Percentiles rank a stretch among this genome's conserved stretches.
Conservation (phyloP, 1,140 invertebrate species). For the Apis cerana region DNA sequence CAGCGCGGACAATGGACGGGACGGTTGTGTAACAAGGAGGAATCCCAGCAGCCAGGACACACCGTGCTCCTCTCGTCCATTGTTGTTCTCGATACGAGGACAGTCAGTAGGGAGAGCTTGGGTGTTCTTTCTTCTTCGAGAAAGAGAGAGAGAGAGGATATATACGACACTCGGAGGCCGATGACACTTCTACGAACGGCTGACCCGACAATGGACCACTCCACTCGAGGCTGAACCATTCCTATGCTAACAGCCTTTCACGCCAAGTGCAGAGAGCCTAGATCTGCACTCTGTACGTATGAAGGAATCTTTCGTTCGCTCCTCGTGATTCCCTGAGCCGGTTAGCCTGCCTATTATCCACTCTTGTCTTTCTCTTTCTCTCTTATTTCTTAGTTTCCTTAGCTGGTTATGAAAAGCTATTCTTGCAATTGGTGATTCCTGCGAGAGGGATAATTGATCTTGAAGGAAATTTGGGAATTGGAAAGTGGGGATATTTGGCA, state of each 20-base stretch:
- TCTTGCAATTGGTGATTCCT: constrained; percentile 27
- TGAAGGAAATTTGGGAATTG: no score
- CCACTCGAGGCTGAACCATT: constrained; percentile 76
- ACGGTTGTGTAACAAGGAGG: constrained; percentile 58
- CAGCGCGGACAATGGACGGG: constrained; percentile 55
- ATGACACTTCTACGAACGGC: constrained; percentile 75
- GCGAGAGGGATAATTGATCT: no score
- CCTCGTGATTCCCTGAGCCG: constrained; percentile 7
- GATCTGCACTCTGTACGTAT: neutral
- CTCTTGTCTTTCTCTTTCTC: constrained; percentile 15
- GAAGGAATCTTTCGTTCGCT: neutral
- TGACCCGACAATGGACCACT: constrained; percentile 78
- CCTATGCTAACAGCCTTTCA: constrained; percentile 78
- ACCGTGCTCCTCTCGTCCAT: constrained; percentile 48
- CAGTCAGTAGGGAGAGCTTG: neutral
- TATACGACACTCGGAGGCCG: constrained; percentile 69
- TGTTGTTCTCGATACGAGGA: constrained; percentile 62
- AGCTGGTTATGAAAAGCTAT: constrained; percentile 44
- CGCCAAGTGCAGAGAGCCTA: constrained; percentile 71
- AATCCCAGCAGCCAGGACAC: constrained; percentile 54
- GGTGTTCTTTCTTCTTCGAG: constrained; percentile 67
- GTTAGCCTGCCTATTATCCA: constrained; percentile 25
- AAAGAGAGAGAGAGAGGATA: constrained; percentile 27
- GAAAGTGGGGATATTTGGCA: neutral
- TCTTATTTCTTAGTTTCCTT: neutral